These are phyloP conservation scores for Andrena bicolor DNA, from an alignment of 2,888 invertebrate genomes.

Conservation along the genomic window DNA sequence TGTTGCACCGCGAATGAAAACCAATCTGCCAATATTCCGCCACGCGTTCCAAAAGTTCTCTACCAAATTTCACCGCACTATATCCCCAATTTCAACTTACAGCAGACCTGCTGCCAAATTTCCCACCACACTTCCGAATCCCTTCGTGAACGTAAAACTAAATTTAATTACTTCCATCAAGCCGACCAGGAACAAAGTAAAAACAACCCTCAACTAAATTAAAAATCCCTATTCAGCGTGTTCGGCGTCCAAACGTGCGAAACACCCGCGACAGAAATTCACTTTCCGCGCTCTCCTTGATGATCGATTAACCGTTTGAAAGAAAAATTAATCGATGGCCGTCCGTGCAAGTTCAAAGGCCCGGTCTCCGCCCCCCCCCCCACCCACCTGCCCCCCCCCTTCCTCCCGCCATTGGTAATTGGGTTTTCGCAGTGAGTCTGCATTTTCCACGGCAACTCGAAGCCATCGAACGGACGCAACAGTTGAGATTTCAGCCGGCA, in stretches of 20 bases:
- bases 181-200: too few species aligned
- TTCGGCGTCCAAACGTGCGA: not conserved
- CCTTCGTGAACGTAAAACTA: too few species aligned
- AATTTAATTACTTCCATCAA: not conserved
- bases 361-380: not conserved
- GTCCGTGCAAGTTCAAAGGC: conserved; percentile 25
- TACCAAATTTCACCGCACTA: too few species aligned
- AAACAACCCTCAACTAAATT: not conserved
- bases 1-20: too few species aligned
- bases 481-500: conserved; percentile 47
- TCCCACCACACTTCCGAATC: too few species aligned
- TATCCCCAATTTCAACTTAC: too few species aligned
- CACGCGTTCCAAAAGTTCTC: too few species aligned
- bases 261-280: conserved; percentile 9
- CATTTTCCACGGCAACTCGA: conserved; percentile 25
- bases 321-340: conserved; percentile 34
- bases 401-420: conserved; percentile 29
- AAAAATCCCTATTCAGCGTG: not conserved
- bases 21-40: too few species aligned
- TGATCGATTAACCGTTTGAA: conserved; percentile 37
- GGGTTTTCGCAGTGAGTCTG: conserved; percentile 35
- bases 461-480: conserved; percentile 44
- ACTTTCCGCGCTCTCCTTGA: not conserved
- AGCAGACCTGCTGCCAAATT: too few species aligned
- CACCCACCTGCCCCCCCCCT: not conserved